phyloP scores from a whole-genome alignment of 2,113 vertebrate genomes.

The Apteryx mantelli region DNA sequence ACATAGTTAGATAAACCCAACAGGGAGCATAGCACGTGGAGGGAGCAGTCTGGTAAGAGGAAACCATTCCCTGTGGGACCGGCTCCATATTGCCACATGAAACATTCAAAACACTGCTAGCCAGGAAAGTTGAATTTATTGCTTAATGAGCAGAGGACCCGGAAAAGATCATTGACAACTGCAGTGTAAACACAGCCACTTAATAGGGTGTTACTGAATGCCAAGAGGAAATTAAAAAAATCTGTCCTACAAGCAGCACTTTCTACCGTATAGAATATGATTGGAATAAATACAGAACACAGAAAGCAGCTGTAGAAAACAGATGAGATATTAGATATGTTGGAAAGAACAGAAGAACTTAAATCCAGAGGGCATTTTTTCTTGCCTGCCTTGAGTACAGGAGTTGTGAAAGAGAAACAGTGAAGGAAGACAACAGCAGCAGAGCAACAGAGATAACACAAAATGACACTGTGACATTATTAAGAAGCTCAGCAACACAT shows the following conservation, averaged over 20 bases:
- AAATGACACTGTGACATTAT: slow-evolving; percentile 67
- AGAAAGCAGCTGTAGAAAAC: slow-evolving; percentile 27
- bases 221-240: slow-evolving; percentile 64
- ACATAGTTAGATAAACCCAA: slow-evolving; percentile 63
- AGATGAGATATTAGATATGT: slow-evolving; percentile 38
- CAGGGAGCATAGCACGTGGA: slow-evolving; percentile 57
- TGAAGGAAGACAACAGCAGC: slow-evolving; percentile 43
- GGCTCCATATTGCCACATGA: slow-evolving; percentile 52
- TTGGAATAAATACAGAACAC: slow-evolving; percentile 15
- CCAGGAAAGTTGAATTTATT: slow-evolving; percentile 67
- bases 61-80: slow-evolving; percentile 58
- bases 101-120: slow-evolving; percentile 61
- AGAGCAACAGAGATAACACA: slow-evolving; percentile 61
- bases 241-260: slow-evolving; percentile 39
- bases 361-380: slow-evolving; percentile 12
- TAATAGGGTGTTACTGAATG: slow-evolving; percentile 50
- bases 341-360: slow-evolving; percentile 27
- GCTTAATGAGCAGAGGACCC: slow-evolving; percentile 67
- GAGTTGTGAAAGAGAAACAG: not conserved
- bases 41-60: slow-evolving; percentile 64
- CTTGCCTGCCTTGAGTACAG: not conserved
- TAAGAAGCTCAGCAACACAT: slow-evolving; percentile 66
- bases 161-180: slow-evolving; percentile 67
- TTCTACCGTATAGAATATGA: slow-evolving; percentile 34
- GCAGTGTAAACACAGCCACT: slow-evolving; percentile 63